Conservation (phyloP, 1,140 invertebrate species). For the Leptinotarsa texana region DNA sequence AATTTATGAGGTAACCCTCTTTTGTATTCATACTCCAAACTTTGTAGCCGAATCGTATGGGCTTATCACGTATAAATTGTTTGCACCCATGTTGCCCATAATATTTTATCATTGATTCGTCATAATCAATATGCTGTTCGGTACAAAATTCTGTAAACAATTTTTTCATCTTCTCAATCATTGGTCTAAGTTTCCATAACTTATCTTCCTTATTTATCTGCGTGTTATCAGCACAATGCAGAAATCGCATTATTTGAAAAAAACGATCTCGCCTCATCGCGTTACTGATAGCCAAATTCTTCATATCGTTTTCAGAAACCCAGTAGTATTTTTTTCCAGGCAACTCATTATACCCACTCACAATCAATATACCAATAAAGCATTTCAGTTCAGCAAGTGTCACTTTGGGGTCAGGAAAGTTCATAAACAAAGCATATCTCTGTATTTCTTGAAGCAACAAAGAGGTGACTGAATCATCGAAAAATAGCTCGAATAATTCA, state of each 20-base stretch:
- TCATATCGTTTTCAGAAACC: conserved; percentile 48
- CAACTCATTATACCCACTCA: conserved; percentile 48
- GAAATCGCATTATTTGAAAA: conserved; percentile 47
- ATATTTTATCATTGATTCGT: conserved; percentile 47
- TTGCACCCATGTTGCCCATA: conserved; percentile 34
- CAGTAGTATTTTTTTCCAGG: conserved; percentile 48
- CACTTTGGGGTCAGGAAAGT: conserved; percentile 6
- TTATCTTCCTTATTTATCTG: conserved; percentile 25
- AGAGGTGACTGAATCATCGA: not conserved
- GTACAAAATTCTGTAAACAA: conserved; percentile 26
- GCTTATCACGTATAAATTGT: conserved; percentile 41
- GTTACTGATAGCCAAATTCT: conserved; percentile 42
- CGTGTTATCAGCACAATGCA: conserved; percentile 46
- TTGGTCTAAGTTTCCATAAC: conserved; percentile 33
- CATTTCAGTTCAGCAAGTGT: not conserved
- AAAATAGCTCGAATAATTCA: conserved; percentile 13
- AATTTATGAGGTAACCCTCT: conserved; percentile 37
- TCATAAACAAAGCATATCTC: conserved; percentile 8
- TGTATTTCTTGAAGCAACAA: not conserved
- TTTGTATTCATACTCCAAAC: conserved; percentile 33
- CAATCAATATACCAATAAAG: conserved; percentile 1
- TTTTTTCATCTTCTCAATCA: conserved; percentile 31
- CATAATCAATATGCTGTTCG: conserved; percentile 30
- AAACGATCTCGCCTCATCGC: conserved; percentile 49
- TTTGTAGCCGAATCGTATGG: conserved; percentile 40